These are phyloP conservation scores for Mylabris sibirica DNA, from an alignment of 2,888 invertebrate species.

Conservation along the genomic window DNA sequence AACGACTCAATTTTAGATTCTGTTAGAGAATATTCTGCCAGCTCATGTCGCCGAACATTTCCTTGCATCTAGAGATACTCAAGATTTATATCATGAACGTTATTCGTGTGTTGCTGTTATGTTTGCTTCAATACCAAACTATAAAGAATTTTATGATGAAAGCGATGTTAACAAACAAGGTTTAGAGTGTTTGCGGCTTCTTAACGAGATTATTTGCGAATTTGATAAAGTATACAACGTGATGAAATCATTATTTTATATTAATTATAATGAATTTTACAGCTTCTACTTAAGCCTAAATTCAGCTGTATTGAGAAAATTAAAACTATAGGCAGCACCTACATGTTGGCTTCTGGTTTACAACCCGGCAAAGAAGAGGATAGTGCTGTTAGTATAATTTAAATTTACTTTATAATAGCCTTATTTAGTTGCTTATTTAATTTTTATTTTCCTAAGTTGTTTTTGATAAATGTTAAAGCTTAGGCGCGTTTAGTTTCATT, in stretches of 20 bases:
- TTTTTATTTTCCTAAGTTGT: not conserved
- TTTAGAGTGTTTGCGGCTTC: conserved; percentile 87
- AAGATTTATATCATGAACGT: conserved; percentile 93
- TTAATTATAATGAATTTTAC: conserved; percentile 48
- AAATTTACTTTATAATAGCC: conserved; percentile 15
- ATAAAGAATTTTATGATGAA: conserved; percentile 96
- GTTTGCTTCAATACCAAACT: conserved; percentile 98
- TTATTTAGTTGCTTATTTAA: conserved; percentile 11
- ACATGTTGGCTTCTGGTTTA: conserved; percentile 96
- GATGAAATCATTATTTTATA: not conserved
- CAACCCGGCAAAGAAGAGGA: conserved; percentile 86
- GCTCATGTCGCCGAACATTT: conserved; percentile 96
- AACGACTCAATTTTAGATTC: conserved; percentile 67
- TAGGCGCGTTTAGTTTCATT: conserved; percentile 14
- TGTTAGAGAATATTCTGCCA: conserved; percentile 95
- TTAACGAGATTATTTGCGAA: conserved; percentile 98
- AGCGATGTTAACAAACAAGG: conserved; percentile 97
- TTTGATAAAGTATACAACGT: conserved; percentile 83
- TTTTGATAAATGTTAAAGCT: not conserved
- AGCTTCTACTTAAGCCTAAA: conserved; percentile 90
- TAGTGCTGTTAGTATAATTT: conserved; percentile 65
- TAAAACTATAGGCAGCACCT: conserved; percentile 97
- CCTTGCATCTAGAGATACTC: conserved; percentile 74
- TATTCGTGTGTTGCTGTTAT: conserved; percentile 95
- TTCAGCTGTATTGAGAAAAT: conserved; percentile 98